Base-by-base conservation (phyloP, 2,797 vertebrate species). In the Oreochromis mossambicus region DNA sequence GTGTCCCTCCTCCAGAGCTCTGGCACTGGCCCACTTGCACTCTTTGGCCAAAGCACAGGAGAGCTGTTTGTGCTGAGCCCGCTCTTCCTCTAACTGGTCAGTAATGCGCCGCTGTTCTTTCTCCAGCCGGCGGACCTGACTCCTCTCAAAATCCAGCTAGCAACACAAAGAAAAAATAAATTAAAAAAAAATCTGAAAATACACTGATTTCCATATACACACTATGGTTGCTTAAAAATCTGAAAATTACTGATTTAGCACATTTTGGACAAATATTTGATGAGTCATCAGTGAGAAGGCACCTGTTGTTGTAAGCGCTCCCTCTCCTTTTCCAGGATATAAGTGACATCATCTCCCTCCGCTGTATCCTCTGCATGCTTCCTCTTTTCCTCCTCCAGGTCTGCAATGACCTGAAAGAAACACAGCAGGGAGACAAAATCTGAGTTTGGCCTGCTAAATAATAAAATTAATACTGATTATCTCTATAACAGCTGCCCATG, bases 291-390 rank as follows among this genome's bases (percentile, higher is more conserved):
- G 70, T 70, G 55, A 51, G 19, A 46, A 6, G 14, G 52, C 81
- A 99, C 98, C 98, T 99, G 98, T 84, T 99, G 98, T 12, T 97
- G 97, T 88, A 99, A 96, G 26, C 98, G 96, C 93, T 99, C 98
- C 83, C 97, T 92, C 85, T 99, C 98, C 93, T 99, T 99, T 95
- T 99, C 98, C 89, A 99, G 96, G 96, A 99, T 98, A 95, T 98
- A 99, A 29, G 98, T 99, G 95, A 99, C 98, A 79, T 99, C 98
- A 78, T 99, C 98, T 26, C 98, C 98, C 94, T 99, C 98, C 0
- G 98, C 98, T 0, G 98, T 97, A 92, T 99, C 98, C 94, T 99
- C 98, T 1, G 98, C 98, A 21, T 99, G 98, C 89, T 97, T 95
- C 89, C 97, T 97, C 70, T 97, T 95, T 87, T 99, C 98, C 85